Evolutionary conservation across 2,888 invertebrate genomes (phyloP), one percentile per base, ranked within the genome.

Genomic region (Xestoiulus laeticollis): DNA sequence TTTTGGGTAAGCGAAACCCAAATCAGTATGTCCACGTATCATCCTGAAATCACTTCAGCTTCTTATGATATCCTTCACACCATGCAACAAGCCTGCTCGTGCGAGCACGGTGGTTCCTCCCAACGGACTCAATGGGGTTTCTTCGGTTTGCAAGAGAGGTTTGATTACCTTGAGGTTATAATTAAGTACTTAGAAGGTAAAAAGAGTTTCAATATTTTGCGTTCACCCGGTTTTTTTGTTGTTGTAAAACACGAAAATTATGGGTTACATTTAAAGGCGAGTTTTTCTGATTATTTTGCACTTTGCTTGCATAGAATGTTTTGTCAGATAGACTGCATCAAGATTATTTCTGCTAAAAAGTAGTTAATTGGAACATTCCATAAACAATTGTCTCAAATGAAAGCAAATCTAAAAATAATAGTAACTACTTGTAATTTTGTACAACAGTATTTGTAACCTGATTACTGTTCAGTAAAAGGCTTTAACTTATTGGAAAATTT

Each of bases 131-230:
- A 38, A 85, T 85, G 85, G 85, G 85, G 85, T 38, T 38, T 38
- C 43, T 85, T 38, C 38, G 44, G 44, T 19, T 85, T 85, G 22
- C 44, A 12, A 85, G 38, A 84, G 22, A 85, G 44, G 22, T 85
- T 85, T 85, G 85, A 85, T 85, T 85, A 85, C 85, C 85, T 85
- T n/a, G 22, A 85, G 85, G 85, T 43, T 85, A 85, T 85, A 85
- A 85, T 85, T 85, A 85, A 85, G 85, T 85, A 38, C 44, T 85
- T 44, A 85, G 16, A 33, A 85, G 44, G 85, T 43, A 44, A 85
- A 85, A 85, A 85, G 32, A 82, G 44, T 44, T 38, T 85, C 85
- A 85, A 85, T 38, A 85, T 85, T 85, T 44, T 85, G 85, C 44
- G 78, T 78, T 30, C 78, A 78, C 38, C 85, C 85, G 8, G n/a